phyloP scores from a whole-genome alignment of 2,797 vertebrate genomes.

The Onychomys torridus region DNA sequence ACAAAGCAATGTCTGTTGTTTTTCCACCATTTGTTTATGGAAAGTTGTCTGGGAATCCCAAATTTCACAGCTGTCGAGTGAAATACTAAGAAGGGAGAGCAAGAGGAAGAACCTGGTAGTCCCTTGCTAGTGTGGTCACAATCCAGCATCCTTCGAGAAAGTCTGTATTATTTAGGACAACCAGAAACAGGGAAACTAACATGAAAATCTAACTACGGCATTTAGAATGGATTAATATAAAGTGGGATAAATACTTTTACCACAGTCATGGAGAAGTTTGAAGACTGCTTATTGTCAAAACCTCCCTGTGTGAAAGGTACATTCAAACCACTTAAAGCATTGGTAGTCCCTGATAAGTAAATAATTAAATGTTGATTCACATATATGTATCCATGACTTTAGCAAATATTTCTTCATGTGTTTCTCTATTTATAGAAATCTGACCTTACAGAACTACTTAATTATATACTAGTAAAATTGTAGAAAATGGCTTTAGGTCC shows the following conservation, averaged over 20 bases:
- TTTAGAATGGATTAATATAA: neutral
- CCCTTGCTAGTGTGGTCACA: neutral
- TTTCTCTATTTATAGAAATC: conserved; percentile 1
- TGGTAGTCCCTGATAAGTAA: neutral
- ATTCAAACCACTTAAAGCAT: neutral
- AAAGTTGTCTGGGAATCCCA: neutral
- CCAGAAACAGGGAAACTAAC: neutral
- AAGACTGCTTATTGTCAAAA: neutral
- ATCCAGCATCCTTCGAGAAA: neutral
- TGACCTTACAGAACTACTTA: neutral
- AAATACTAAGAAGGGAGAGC: neutral
- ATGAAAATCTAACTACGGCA: neutral
- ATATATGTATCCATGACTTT: neutral
- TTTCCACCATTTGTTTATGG: neutral
- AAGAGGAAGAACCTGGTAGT: neutral
- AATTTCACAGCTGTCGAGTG: neutral
- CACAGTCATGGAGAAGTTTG: neutral
- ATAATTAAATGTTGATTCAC: neutral
- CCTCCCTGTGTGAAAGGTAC: neutral
- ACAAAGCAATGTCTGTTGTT: neutral
- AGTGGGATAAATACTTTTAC: neutral
- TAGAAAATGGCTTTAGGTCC: neutral
- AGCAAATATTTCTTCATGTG: neutral
- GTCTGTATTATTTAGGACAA: neutral
- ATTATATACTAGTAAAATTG: neutral